Base-by-base conservation (phyloP, 2,888 invertebrate genomes). In the Tricholauxania praeusta region DNA sequence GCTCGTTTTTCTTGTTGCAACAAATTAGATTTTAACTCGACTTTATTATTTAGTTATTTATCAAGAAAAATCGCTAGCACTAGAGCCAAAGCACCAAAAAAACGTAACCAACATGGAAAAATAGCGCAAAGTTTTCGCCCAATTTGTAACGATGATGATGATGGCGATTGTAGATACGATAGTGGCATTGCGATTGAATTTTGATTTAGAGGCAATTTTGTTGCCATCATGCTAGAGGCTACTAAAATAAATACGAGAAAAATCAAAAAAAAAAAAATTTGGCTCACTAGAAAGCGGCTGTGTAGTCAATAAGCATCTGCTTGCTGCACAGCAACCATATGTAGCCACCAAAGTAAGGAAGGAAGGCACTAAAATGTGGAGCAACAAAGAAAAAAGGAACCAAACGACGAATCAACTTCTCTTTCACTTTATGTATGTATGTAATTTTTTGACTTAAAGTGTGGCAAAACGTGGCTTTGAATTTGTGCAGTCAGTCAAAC, bases 141-240 rank as follows among this genome's bases (percentile, higher is more conserved):
- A 47, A 55, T 67, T 67, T 47, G 55, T 47, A 10, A 39, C 39
- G 39, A 39, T 5, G 39, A 39, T 39, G 39, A 39, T 39, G 39
- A 39, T 39, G 39, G 67, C 17, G 69, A 28, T 32, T 17, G 17
- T 17, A 49, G 60, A 60, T n/a, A 17, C 12, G 19, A 4, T 8
- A 47, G 53, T 17, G 55, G 55, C 57, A 60, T 14, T 49, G 69
- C 60, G 22, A 62, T 39, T 70, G 57, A 62, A 53, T 62, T 62
- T 62, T 70, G 70, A 70, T 70, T 62, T 70, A 70, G 22, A 70
- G 62, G 62, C 70, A 70, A 70, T 70, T 70, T 70, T 15, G 57
- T 51, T 62, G 57, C 62, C 68, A 70, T 32, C 52, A 52, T 10
- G 52, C 70, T 70, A 52, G 52, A 62, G 70, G 70, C 70, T 62